Evolutionary conservation across 1,140 invertebrate genomes (phyloP).

Genomic region (Ostrea edulis): DNA sequence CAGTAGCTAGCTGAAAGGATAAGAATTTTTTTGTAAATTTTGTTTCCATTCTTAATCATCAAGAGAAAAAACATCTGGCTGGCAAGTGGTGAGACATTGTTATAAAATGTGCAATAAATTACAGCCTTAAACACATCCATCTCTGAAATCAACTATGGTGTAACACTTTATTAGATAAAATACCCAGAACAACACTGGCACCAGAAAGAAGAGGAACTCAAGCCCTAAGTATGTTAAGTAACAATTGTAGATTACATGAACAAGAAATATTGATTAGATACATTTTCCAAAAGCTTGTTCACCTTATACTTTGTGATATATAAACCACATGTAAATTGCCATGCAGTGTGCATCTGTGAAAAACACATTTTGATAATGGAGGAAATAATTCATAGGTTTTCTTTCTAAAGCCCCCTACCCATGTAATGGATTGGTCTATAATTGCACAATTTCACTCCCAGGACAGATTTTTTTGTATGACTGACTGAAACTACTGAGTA

Average conservation of each 20-base stretch:
- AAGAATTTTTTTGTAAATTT: not conserved
- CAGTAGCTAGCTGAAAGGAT: not conserved
- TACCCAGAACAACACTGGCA: not conserved
- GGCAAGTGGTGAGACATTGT: not conserved
- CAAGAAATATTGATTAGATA: not conserved
- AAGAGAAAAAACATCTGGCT: conserved; percentile 11
- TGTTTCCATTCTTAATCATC: not conserved
- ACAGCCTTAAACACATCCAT: not conserved
- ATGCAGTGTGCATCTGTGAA: not conserved
- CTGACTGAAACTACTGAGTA: too few species aligned
- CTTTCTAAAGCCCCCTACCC: too few species aligned
- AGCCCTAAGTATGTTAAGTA: conserved; percentile 10
- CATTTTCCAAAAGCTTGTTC: not conserved
- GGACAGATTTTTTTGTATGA: too few species aligned
- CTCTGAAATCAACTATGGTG: not conserved
- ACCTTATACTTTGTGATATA: not conserved
- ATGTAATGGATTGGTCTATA: too few species aligned
- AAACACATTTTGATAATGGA: not conserved
- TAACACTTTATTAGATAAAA: conserved; percentile 28
- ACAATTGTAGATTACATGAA: not conserved
- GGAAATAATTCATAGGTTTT: not conserved
- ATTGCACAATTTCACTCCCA: too few species aligned
- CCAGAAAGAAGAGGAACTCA: conserved; percentile 8
- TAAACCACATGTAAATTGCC: not conserved
- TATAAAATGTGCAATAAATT: not conserved